Conservation (phyloP, 2,113 vertebrate species). For the Smithornis capensis region DNA sequence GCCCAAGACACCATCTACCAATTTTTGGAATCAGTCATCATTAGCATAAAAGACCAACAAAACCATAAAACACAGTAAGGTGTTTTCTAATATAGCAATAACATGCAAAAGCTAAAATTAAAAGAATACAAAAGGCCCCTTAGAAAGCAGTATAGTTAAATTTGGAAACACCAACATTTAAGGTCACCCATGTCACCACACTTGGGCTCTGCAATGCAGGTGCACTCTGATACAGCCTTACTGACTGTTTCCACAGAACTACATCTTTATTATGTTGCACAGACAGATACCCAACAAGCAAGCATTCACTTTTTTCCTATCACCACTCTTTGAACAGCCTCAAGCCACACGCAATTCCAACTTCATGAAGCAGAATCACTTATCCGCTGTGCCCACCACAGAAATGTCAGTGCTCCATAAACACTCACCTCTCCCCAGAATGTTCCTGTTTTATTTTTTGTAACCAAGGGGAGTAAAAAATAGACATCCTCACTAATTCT, state of each 20-base stretch:
- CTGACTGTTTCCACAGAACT: background rate
- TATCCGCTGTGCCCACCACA: background rate
- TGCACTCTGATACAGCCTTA: background rate
- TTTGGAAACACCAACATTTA: background rate
- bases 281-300: background rate
- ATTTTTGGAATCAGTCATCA: background rate
- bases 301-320: fast-evolving
- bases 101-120: background rate
- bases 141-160: background rate
- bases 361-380: background rate
- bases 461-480: background rate
- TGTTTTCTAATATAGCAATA: background rate
- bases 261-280: background rate
- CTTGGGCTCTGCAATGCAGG: background rate
- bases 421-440: background rate
- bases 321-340: background rate
- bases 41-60: background rate
- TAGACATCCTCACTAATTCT: background rate
- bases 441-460: background rate
- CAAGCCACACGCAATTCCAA: background rate
- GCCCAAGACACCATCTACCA: background rate
- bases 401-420: background rate
- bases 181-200: background rate
- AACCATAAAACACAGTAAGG: background rate
- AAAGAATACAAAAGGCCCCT: background rate